phyloP scores from a whole-genome alignment of 1,140 invertebrate species.

The Brachionus rubens region DNA sequence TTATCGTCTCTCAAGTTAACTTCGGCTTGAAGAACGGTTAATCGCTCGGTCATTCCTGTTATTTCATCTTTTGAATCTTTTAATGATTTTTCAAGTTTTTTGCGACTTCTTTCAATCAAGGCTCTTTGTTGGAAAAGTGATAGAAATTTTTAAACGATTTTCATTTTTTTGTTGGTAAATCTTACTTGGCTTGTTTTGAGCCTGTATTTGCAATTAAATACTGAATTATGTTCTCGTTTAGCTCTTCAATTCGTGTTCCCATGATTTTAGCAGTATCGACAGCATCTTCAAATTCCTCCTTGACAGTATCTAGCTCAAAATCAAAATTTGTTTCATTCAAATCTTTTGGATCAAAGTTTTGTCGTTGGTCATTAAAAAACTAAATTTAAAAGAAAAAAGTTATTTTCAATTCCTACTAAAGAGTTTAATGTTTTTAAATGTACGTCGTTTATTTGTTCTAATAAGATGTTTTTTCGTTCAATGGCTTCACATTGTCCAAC shows the following conservation, averaged over 20 bases:
- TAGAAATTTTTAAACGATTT: neutral
- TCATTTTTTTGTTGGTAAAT: neutral
- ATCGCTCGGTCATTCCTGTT: neutral
- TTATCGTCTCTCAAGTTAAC: constrained; percentile 39
- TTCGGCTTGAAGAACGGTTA: constrained; percentile 23
- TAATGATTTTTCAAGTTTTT: constrained; percentile 35
- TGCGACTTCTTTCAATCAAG: constrained; percentile 30
- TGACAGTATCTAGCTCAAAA: constrained; percentile 31
- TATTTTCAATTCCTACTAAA: neutral
- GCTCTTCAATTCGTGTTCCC: constrained; percentile 18
- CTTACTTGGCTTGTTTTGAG: constrained; percentile 33
- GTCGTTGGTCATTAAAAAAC: constrained; percentile 45
- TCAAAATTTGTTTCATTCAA: constrained; percentile 1
- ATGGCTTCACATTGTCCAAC: constrained; percentile 40
- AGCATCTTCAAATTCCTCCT: constrained; percentile 30
- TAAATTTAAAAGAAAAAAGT: neutral
- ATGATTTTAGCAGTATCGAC: constrained; percentile 19
- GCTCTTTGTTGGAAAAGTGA: neutral
- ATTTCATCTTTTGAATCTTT: constrained; percentile 35
- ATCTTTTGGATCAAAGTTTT: constrained; percentile 23
- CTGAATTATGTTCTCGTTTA: constrained; percentile 36
- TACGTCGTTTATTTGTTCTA: constrained; percentile 42
- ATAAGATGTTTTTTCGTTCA: constrained; percentile 24
- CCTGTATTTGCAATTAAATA: constrained; percentile 39
- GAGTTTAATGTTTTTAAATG: neutral